Conservation (phyloP, 2,888 invertebrate genomes). For the Drosophila nigricruria region DNA sequence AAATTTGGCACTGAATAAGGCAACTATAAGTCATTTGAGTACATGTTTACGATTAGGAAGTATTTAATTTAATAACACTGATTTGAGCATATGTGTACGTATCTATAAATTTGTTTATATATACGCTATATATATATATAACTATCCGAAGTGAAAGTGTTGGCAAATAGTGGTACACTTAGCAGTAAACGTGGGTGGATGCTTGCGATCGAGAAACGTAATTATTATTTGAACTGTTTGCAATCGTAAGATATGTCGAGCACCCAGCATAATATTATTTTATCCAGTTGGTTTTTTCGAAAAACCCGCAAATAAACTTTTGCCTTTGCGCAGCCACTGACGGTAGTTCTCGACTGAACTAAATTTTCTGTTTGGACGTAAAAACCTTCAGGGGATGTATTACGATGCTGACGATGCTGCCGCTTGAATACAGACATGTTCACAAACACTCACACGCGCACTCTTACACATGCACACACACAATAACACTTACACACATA, state of each 20-base stretch:
- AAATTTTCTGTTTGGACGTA: conserved; percentile 84
- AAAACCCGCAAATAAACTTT: conserved; percentile 81
- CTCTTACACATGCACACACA: conserved; percentile 18
- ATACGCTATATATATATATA: conserved; percentile 1
- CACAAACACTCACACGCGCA: conserved; percentile 19
- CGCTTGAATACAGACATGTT: conserved; percentile 47
- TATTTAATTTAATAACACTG: conserved; percentile 4
- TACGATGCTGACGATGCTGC: conserved; percentile 56
- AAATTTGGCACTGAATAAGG: conserved; percentile 74
- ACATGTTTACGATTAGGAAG: conserved; percentile 35
- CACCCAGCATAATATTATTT: conserved; percentile 43
- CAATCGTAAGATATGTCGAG: conserved; percentile 48
- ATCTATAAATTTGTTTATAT: neutral
- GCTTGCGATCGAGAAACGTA: conserved; percentile 28
- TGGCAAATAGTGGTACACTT: conserved; percentile 36
- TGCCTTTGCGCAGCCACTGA: conserved; percentile 84
- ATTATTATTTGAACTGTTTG: conserved; percentile 29
- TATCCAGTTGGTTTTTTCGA: conserved; percentile 52
- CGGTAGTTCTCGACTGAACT: conserved; percentile 84
- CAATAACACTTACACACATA: conserved; percentile 16
- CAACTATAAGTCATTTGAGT: conserved; percentile 62
- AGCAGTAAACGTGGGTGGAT: conserved; percentile 17
- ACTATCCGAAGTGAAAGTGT: conserved; percentile 41
- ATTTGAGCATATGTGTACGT: neutral
- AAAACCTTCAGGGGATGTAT: conserved; percentile 85